Evolutionary conservation across 2,797 vertebrate species (phyloP).

Genomic region (Tympanoctomys barrerae): DNA sequence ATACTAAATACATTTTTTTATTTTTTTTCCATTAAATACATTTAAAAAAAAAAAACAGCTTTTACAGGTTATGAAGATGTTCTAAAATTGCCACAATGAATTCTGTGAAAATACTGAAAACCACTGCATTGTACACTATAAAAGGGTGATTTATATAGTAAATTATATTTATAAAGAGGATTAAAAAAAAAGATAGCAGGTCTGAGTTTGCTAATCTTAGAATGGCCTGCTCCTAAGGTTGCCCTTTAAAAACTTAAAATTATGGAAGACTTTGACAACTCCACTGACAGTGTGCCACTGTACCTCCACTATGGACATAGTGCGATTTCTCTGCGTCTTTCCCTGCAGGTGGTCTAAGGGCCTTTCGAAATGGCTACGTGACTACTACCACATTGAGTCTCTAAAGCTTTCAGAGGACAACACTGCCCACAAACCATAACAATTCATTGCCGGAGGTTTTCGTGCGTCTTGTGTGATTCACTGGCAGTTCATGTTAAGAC

Average conservation of each 20-base stretch:
- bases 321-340: background rate
- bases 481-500: background rate
- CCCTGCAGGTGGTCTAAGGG: background rate
- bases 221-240: background rate
- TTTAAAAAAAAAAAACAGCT: background rate
- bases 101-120: background rate
- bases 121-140: background rate
- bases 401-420: background rate
- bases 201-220: background rate
- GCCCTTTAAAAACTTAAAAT: background rate
- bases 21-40: no score
- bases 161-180: background rate
- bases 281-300: background rate
- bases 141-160: background rate
- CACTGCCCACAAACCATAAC: background rate
- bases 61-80: background rate
- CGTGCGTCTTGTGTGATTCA: background rate
- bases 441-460: background rate
- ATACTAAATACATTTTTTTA: no score
- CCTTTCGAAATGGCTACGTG: background rate
- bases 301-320: no score
- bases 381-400: background rate
- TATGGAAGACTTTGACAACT: background rate
- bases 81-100: background rate
- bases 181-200: background rate